These are phyloP conservation scores for Phyllotreta striolata DNA, from an alignment of 2,888 invertebrate genomes.

Conservation along the genomic window DNA sequence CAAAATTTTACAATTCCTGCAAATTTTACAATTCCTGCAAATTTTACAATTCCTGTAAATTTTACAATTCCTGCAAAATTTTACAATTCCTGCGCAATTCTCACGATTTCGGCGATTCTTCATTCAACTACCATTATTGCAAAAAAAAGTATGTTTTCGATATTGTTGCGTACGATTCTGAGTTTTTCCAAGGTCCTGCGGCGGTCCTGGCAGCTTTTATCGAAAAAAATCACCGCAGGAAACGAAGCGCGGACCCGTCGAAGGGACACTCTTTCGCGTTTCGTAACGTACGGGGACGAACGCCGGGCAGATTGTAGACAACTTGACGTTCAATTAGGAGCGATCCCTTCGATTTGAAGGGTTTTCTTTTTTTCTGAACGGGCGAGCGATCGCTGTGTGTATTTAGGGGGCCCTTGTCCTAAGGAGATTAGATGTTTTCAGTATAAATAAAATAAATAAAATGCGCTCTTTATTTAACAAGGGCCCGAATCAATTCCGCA, in stretches of 20 bases:
- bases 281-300: constrained; percentile 10
- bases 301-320: constrained; percentile 21
- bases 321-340: constrained; percentile 25
- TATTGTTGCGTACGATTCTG: neutral
- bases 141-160: neutral
- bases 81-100: too few species aligned
- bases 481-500: too few species aligned
- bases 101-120: too few species aligned
- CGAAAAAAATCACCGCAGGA: neutral
- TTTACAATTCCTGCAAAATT: too few species aligned
- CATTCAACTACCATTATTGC: too few species aligned
- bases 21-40: too few species aligned
- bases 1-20: too few species aligned
- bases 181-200: neutral
- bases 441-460: constrained; percentile 15
- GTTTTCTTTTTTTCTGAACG: constrained; percentile 1
- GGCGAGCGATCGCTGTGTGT: constrained; percentile 12
- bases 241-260: constrained; percentile 3
- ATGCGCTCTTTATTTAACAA: constrained; percentile 5
- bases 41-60: too few species aligned
- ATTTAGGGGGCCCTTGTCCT: constrained; percentile 1
- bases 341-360: constrained; percentile 17
- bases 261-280: constrained; percentile 18
- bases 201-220: neutral
- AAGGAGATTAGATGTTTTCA: constrained; percentile 12